Evolutionary conservation across 2,113 vertebrate species (phyloP).

Genomic region (Pseudorectes ferrugineus): DNA sequence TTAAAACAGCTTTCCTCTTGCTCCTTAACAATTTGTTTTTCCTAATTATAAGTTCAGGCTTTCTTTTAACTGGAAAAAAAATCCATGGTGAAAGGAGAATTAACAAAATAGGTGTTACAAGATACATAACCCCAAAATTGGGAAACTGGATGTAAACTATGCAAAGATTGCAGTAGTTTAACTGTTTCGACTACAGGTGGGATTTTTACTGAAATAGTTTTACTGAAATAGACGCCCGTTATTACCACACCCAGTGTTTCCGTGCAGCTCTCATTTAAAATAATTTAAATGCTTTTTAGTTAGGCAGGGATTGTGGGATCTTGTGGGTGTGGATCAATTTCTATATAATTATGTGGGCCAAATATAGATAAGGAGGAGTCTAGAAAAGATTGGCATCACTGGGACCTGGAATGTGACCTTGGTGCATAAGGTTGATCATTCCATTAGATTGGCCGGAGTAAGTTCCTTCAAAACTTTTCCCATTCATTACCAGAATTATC

Average conservation of each 20-base stretch:
- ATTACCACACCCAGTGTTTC: constrained; percentile 59
- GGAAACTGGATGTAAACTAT: background rate
- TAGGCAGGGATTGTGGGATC: constrained; percentile 44
- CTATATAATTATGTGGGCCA: constrained; percentile 55
- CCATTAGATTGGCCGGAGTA: background rate
- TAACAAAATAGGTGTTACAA: background rate
- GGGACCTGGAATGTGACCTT: constrained; percentile 43
- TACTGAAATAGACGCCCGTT: constrained; percentile 60
- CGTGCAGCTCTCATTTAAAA: constrained; percentile 9
- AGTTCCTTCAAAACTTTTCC: background rate
- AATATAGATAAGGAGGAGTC: constrained; percentile 60
- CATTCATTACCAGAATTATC: background rate
- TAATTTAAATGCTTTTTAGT: constrained; percentile 62
- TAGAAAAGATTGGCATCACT: constrained; percentile 33
- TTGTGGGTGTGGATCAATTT: constrained; percentile 55
- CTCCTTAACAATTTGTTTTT: background rate
- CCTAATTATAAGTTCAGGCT: background rate
- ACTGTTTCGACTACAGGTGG: constrained; percentile 30
- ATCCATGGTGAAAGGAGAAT: background rate
- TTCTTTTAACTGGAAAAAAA: background rate
- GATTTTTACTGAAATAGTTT: constrained; percentile 47
- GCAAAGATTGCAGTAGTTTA: background rate
- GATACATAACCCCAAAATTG: background rate
- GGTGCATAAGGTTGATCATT: background rate
- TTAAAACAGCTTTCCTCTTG: background rate